Evolutionary conservation across 2,888 invertebrate genomes (phyloP), one percentile per base, ranked within the genome.

Genomic region (Elegia similella): DNA sequence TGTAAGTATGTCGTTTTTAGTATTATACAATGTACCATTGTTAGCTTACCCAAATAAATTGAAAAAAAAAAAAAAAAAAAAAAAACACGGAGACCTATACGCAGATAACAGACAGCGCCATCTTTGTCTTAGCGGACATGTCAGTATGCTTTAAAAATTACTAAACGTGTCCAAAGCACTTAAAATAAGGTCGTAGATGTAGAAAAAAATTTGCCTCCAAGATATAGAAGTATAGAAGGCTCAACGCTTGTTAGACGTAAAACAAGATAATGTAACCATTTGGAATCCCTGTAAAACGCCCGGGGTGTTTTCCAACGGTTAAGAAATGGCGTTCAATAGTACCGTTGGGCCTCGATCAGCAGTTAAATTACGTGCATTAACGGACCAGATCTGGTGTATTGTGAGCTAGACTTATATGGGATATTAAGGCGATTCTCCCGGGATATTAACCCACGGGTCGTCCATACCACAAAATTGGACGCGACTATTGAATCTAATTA

Each of bases 361-460:
- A 74, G 68, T 73, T 75, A 80, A 85, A 80, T 81, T 78, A 78
- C 77, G 69, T 70, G 73, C 76, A 81, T 83, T 81, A 80, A 66
- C 71, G 73, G 81, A 78, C 81, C 77, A 80, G 80, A 80, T 82
- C 74, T 50, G 72, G 66, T 67, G 56, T 78, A 83, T 83, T 84
- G 80, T 84, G 71, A 68, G 65, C 68, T 66, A 66, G 78, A 82
- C 82, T 54, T 84, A 83, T 84, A 85, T 75, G 84, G 85, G 66
- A 74, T 76, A 81, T 73, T 72, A 67, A 76, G 70, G 69, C 72
- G 64, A 73, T 73, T 73, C 75, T 73, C 70, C 61, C 56, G 64
- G 66, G 74, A 73, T 69, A 70, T 70, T 74, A 75, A 76, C 77
- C 76, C 66, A 54, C 60, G 57, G 76, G 73, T 80, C 77, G 71